Conservation (phyloP, 1,140 invertebrate species). For the Argopecten irradians region DNA sequence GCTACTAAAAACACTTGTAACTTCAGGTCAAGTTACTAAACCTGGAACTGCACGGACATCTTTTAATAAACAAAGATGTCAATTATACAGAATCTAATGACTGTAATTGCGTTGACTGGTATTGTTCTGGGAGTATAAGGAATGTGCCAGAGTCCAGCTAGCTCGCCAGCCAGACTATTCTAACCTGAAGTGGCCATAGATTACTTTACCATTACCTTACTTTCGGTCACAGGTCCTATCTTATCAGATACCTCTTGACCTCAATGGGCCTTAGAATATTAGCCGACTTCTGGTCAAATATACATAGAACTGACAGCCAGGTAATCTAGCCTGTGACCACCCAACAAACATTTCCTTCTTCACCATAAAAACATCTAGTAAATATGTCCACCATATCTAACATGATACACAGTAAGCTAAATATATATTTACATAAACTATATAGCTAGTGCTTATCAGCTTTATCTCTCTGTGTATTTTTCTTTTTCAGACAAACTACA, state of each 20-base stretch:
- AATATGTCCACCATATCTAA: background rate
- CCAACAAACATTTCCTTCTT: slow-evolving; percentile 22
- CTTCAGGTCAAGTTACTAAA: background rate
- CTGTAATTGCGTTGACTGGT: background rate
- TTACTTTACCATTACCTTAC: background rate
- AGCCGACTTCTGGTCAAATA: slow-evolving; percentile 13
- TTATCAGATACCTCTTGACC: background rate
- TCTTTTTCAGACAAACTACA: no score
- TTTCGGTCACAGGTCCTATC: slow-evolving; percentile 5
- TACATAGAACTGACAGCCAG: background rate
- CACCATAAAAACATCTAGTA: background rate
- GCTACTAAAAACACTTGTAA: background rate
- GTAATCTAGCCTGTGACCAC: background rate
- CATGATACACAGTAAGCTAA: background rate
- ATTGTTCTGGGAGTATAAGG: background rate
- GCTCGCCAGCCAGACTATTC: background rate
- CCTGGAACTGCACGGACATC: background rate
- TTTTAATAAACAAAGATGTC: background rate
- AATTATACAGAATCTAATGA: background rate
- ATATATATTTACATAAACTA: no score
- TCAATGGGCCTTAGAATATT: background rate
- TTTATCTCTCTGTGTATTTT: no score
- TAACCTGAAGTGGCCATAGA: background rate
- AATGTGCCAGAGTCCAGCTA: background rate
- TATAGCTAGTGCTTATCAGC: no score